Conservation (phyloP, 2,113 vertebrate genomes). For the Callopanchax toddi region DNA sequence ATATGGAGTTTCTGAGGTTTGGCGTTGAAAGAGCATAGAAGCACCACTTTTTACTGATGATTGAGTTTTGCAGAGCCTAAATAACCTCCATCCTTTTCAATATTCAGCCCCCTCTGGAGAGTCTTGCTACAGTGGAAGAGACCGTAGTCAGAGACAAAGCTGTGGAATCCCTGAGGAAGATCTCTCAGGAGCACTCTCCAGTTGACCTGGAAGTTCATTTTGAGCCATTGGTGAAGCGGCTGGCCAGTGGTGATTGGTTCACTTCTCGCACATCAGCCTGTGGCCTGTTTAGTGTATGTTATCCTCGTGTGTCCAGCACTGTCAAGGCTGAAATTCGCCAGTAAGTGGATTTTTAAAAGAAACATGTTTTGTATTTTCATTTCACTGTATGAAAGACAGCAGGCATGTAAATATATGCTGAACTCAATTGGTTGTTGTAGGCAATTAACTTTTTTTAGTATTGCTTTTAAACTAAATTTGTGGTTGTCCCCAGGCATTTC, state of each 20-base stretch:
- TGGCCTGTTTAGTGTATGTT: slow-evolving; percentile 90
- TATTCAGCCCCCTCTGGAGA: slow-evolving; percentile 88
- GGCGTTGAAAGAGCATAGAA: neutral
- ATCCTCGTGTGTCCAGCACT: slow-evolving; percentile 87
- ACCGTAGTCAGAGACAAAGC: slow-evolving; percentile 91
- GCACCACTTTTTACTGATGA: too few relatives aligned
- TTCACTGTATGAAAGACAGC: neutral
- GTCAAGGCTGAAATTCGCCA: slow-evolving; percentile 90
- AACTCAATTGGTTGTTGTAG: neutral
- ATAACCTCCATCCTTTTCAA: neutral
- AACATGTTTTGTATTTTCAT: neutral
- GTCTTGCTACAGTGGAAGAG: slow-evolving; percentile 91
- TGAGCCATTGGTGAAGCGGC: slow-evolving; percentile 90
- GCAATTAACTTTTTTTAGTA: neutral
- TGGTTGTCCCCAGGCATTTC: slow-evolving; percentile 80
- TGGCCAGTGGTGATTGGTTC: slow-evolving; percentile 92
- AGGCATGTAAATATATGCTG: neutral
- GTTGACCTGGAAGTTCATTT: slow-evolving; percentile 91
- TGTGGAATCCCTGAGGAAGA: slow-evolving; percentile 90
- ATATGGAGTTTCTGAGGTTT: too few relatives aligned
- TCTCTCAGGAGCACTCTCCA: slow-evolving; percentile 90
- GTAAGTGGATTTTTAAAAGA: slow-evolving; percentile 75
- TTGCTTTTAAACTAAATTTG: neutral
- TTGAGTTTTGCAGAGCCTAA: neutral
- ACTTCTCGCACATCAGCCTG: slow-evolving; percentile 92